Conservation (phyloP, 2,113 vertebrate species). For the Mastomys coucha region DNA sequence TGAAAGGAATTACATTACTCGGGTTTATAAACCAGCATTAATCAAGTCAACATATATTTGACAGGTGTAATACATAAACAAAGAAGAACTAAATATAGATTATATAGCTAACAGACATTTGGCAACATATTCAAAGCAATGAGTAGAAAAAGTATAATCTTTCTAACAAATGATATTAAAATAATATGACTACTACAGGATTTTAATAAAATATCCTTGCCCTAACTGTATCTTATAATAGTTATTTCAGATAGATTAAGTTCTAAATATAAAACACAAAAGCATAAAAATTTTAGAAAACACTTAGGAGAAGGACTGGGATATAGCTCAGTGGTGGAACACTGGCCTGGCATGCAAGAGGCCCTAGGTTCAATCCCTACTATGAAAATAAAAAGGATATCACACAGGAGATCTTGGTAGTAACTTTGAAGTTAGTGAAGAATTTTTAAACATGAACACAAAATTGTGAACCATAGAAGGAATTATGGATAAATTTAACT, state of each 20-base stretch:
- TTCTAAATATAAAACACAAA: conserved; percentile 25
- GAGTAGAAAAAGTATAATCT: not conserved
- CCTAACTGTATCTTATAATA: not conserved
- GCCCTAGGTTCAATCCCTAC: not conserved
- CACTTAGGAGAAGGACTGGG: not conserved
- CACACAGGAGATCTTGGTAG: not conserved
- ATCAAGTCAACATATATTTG: not conserved
- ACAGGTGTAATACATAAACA: not conserved
- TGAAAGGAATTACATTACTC: not conserved
- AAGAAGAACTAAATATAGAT: not conserved
- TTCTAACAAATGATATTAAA: not conserved
- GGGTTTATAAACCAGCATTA: not conserved
- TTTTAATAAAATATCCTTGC: not conserved
- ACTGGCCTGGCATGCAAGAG: not conserved
- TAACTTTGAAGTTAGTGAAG: not conserved
- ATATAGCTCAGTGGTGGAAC: not conserved
- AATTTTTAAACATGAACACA: not conserved
- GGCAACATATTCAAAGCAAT: not conserved
- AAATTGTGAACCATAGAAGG: not conserved
- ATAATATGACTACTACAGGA: not conserved
- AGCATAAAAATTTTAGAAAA: not conserved
- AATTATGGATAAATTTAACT: not conserved
- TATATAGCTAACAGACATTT: not conserved
- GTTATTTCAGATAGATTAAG: not conserved
- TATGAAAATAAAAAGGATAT: not conserved